Percentiles rank a stretch among this genome's conserved stretches.
Conservation (phyloP, 2,797 vertebrate genomes). For the Phoxinus dragarum region DNA sequence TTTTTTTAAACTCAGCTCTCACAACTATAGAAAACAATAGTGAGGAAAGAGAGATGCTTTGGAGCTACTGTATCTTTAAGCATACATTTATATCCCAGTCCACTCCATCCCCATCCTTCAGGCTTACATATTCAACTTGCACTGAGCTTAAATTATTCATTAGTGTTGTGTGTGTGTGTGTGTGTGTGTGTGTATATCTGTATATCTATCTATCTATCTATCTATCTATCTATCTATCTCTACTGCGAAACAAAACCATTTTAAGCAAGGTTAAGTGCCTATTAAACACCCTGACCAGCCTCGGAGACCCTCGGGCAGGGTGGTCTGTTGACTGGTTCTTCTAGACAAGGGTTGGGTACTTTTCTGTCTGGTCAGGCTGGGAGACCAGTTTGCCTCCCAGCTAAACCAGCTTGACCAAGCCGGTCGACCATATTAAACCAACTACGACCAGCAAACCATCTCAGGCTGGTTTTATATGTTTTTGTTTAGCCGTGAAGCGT, state of each 20-base stretch:
- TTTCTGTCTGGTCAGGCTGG: neutral
- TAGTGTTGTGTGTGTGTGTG: slow-evolving; percentile 82
- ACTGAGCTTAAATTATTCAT: slow-evolving; percentile 16
- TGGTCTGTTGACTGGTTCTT: neutral
- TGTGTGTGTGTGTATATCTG: slow-evolving; percentile 54
- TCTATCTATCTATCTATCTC: too few relatives aligned
- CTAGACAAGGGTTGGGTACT: neutral
- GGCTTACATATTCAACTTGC: slow-evolving; percentile 10
- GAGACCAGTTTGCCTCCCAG: neutral
- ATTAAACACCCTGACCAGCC: neutral
- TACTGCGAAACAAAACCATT: neutral
- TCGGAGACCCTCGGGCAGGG: neutral
- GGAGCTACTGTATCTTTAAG: neutral
- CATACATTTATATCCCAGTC: neutral
- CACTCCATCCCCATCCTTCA: neutral
- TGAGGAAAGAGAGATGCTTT: neutral
- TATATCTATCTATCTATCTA: too few relatives aligned
- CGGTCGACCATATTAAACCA: neutral
- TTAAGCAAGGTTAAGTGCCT: neutral
- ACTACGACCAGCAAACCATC: neutral
- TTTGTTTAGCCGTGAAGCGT: neutral
- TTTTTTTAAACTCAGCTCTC: neutral
- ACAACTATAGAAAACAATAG: neutral
- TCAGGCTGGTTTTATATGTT: neutral
- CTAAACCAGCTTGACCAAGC: neutral